A percentile compares a stretch with the other conserved stretches of the same genome.
phyloP scores from a whole-genome alignment of 2,113 vertebrate species.

The Bungarus multicinctus region DNA sequence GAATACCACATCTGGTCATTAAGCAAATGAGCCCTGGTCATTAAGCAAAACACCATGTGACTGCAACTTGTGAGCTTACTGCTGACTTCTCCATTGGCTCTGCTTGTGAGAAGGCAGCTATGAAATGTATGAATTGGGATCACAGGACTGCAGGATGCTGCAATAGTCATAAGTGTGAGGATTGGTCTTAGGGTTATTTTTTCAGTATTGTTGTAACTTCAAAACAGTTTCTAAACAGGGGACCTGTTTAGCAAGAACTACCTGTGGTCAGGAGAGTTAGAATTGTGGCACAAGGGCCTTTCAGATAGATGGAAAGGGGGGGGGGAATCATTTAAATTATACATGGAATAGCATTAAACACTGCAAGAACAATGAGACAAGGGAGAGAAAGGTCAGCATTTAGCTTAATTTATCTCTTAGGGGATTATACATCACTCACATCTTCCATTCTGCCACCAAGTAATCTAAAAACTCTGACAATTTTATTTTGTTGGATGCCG shows the following conservation, averaged over 20 bases:
- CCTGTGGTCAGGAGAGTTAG: background rate
- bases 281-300: background rate
- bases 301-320: background rate
- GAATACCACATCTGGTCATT: background rate
- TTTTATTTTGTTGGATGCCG: background rate
- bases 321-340: background rate
- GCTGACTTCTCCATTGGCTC: background rate
- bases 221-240: background rate
- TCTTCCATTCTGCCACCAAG: background rate
- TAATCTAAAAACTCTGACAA: conserved; percentile 6
- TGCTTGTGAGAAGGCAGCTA: background rate
- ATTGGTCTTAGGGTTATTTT: background rate
- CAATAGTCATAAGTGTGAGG: background rate
- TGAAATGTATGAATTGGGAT: background rate
- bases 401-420: conserved; percentile 22
- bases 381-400: background rate
- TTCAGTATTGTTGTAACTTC: background rate
- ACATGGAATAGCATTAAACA: conserved; percentile 1
- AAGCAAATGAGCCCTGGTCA: background rate
- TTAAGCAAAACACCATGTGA: background rate
- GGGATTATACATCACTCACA: background rate
- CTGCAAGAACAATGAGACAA: background rate
- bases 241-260: background rate
- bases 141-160: background rate
- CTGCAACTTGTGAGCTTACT: background rate